Evolutionary conservation across 2,113 vertebrate genomes (phyloP).

Genomic region (Cyphomyrus discorhynchus): DNA sequence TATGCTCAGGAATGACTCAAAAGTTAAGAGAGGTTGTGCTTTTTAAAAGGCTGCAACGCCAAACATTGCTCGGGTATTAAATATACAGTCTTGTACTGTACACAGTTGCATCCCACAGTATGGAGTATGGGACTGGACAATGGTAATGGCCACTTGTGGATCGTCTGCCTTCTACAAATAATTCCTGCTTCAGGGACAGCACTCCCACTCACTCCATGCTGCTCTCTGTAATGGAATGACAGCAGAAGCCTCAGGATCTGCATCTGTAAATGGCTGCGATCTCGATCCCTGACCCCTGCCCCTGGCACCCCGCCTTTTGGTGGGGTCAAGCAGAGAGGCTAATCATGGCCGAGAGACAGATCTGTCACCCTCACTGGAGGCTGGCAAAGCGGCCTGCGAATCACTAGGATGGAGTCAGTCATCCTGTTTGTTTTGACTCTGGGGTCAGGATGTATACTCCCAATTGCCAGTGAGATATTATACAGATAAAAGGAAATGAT

Average conservation of each 20-base stretch:
- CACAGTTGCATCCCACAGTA: not conserved
- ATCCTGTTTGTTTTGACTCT: not conserved
- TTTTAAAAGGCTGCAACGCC: not conserved
- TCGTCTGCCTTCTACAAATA: slow-evolving; percentile 26
- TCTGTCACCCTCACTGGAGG: not conserved
- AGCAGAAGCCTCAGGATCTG: slow-evolving; percentile 25
- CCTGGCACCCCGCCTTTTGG: slow-evolving; percentile 30
- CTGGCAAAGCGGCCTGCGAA: not conserved
- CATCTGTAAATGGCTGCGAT: slow-evolving; percentile 31
- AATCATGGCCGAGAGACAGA: slow-evolving; percentile 24
- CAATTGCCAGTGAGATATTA: not conserved
- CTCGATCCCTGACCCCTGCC: slow-evolving; percentile 30
- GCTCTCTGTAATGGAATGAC: slow-evolving; percentile 48
- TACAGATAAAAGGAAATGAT: not conserved
- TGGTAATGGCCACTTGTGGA: not conserved
- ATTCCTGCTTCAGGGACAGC: slow-evolving; percentile 16
- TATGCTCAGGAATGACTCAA: not conserved
- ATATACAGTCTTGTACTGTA: not conserved
- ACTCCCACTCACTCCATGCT: slow-evolving; percentile 34
- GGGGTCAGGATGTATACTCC: not conserved
- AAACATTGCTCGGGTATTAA: not conserved
- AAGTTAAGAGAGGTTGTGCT: not conserved
- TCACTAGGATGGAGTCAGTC: not conserved
- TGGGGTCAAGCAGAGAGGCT: slow-evolving; percentile 26
- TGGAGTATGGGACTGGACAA: not conserved